Percentiles rank a stretch among this genome's conserved stretches.
Evolutionary conservation across 2,797 vertebrate genomes (phyloP).

Genomic region (Cossypha niveicapilla): DNA sequence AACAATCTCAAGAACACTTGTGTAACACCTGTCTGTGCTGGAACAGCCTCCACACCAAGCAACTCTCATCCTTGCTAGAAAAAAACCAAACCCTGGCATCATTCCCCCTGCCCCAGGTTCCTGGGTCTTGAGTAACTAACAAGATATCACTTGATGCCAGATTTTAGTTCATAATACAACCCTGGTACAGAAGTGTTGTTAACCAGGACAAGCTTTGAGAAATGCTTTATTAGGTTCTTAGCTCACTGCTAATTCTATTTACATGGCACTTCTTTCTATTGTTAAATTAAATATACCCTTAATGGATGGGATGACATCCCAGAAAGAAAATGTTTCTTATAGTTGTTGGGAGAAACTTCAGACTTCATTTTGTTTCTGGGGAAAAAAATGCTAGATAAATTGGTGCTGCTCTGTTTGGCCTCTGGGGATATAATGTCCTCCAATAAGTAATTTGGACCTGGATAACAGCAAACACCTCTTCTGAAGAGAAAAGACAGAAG

Average conservation of each 20-base stretch:
- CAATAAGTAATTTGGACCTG: background rate
- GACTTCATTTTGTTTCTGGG: background rate
- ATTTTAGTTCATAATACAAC: background rate
- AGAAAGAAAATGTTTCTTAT: background rate
- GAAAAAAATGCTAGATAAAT: background rate
- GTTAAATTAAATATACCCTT: background rate
- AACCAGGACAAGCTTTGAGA: background rate
- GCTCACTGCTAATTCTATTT: background rate
- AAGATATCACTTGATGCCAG: background rate
- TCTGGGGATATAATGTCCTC: background rate
- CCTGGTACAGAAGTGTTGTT: accelerated
- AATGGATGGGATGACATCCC: background rate
- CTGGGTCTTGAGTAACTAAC: background rate
- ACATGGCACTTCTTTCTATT: background rate
- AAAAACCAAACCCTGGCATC: background rate
- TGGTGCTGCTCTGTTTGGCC: background rate
- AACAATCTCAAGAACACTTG: background rate
- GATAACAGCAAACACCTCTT: background rate
- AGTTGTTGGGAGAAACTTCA: background rate
- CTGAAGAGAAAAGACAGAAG: background rate
- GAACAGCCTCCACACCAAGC: background rate
- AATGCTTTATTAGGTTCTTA: background rate
- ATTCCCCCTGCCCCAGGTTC: background rate
- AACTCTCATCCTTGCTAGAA: background rate
- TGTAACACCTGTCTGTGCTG: background rate